phyloP scores from a whole-genome alignment of 2,797 vertebrate genomes.

The Limosa lapponica region DNA sequence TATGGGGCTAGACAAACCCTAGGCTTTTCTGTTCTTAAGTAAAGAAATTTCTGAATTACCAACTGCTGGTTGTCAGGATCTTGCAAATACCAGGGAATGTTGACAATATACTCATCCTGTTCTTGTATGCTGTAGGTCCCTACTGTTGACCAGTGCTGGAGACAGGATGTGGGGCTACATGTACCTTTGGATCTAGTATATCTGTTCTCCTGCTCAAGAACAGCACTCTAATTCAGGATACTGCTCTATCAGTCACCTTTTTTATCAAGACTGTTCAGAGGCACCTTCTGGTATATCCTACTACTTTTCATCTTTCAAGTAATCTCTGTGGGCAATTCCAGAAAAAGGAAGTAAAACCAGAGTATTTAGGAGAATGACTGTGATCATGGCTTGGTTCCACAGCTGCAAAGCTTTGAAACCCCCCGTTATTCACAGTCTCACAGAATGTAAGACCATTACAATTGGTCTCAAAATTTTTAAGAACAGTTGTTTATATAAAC shows the following conservation, averaged over 20 bases:
- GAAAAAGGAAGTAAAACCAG: neutral
- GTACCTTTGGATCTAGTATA: neutral
- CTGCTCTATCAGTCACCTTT: neutral
- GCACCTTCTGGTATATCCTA: neutral
- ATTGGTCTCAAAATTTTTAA: neutral
- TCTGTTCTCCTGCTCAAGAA: neutral
- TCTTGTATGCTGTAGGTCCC: neutral
- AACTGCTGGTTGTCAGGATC: neutral
- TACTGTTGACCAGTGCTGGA: neutral
- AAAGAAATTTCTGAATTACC: neutral
- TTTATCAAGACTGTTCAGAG: neutral
- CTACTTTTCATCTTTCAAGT: neutral
- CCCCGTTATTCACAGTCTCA: neutral
- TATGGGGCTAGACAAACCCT: neutral
- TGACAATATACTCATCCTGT: neutral
- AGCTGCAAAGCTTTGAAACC: neutral
- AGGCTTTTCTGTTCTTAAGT: neutral
- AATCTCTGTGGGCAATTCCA: neutral
- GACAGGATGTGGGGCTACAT: neutral
- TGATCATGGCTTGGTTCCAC: neutral
- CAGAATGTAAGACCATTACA: neutral
- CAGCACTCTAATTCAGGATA: neutral
- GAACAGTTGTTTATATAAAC: neutral
- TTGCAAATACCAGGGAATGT: neutral
- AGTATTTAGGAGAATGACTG: neutral